Evolutionary conservation across 2,113 vertebrate species (phyloP), one percentile per base, ranked within the genome.

Genomic region (Scytalopus superciliaris): DNA sequence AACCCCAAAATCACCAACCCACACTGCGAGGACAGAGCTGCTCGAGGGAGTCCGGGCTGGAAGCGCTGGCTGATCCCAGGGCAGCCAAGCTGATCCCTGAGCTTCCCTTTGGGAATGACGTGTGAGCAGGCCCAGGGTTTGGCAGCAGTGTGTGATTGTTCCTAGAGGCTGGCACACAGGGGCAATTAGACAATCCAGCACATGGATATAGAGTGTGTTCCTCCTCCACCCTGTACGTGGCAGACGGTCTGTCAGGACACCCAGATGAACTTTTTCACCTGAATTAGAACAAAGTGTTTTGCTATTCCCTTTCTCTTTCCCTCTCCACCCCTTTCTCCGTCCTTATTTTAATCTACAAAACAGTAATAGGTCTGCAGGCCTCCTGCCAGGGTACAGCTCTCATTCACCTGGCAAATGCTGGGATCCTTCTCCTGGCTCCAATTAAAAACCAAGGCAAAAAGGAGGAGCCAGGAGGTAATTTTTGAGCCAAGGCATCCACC

Each of bases 161-260:
- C 82, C 87, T 42, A 4, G 66, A 72, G 91, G 19, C 77, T 90
- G 94, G 84, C 94, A 93, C 93, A 28, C 14, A 3, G 74, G 67
- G 67, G n/a, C 30, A 78, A 96, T 74, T 62, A 28, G 28, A 72
- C 84, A 93, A 80, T 23, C 10, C 2, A 86, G 55, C 89, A 77
- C 87, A 33, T 1, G n/a, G 0, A 73, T 64, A 57, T 37, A 74
- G 66, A 76, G 70, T 40, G 35, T 24, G 47, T 75, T 90, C 82
- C 87, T 78, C 84, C 95, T 96, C 95, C 91, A 66, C 92, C 93
- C 93, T 75, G 84, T 89, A 93, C 70, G 78, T 93, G 94, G 90
- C 95, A 95, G 70, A 64, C 47, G 40, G 79, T 84, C 75, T 4
- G 74, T 23, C 40, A 21, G 85, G 95, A 83, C 92, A 87, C 6